Base-by-base conservation (phyloP, 2,888 invertebrate species). In the Campaea margaritaria region DNA sequence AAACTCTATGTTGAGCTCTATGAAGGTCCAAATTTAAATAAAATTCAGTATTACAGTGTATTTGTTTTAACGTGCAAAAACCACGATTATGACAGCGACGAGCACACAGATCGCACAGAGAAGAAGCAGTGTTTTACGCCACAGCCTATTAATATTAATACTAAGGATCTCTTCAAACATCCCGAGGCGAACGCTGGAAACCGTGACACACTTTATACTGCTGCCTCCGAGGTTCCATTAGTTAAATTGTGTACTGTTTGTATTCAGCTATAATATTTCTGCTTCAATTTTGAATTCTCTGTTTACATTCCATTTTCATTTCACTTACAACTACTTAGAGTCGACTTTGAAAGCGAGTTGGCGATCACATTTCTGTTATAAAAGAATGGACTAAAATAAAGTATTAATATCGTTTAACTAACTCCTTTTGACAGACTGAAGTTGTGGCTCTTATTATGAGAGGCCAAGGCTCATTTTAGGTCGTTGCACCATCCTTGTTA, bases 211-310 rank as follows among this genome's bases (percentile, higher is more conserved):
- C 54, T 59, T 59, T 54, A 53, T 45, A 49, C 47, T 34, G 36
- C 47, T 34, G 53, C 48, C 58, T 50, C 60, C 39, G 50, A 55
- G 54, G 60, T 60, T 60, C 55, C 60, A 60, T 60, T 60, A 60
- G 41, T 60, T 55, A 60, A 60, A 60, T 60, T 60, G 55, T 55
- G 42, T 60, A 60, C 60, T 60, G 60, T 60, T 60, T 60, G 55
- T 36, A 49, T 48, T 54, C 46, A 43, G 15, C 48, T 39, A 10
- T 55, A 42, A 55, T 51, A 60, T 60, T 60, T 60, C 60, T 51
- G 47, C 46, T 60, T 55, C 55, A 55, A 59, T 54, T 60, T 60
- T 34, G 51, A 55, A 55, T 59, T 54, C 55, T 51, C 50, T 50
- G 51, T 60, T 60, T 60, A 51, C 60, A 60, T 60, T 60, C 47